Conservation (phyloP, 2,888 invertebrate species). For the Platerodrilus igneus region DNA sequence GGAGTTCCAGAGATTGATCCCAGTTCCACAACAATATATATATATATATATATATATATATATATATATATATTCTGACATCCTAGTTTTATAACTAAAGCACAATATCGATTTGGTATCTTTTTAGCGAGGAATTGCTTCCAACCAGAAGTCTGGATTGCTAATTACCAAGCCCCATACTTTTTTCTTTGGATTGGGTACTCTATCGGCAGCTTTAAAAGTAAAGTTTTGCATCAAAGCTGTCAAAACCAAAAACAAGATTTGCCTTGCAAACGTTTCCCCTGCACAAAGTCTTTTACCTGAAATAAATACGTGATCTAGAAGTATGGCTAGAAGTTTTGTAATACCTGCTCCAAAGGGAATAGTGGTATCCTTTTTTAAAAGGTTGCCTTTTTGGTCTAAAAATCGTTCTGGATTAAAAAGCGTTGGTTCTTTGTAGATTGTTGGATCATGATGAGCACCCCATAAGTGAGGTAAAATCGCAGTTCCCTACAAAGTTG, state of each 20-base stretch:
- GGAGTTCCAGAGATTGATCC: too few relatives aligned
- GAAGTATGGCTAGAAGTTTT: too few relatives aligned
- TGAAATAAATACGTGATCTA: too few relatives aligned
- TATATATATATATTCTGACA: too few relatives aligned
- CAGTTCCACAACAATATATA: too few relatives aligned
- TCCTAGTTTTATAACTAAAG: too few relatives aligned
- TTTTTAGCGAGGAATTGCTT: not conserved
- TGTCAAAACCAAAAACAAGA: slow-evolving; percentile 58
- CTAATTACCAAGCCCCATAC: slow-evolving; percentile 6
- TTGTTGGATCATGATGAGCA: slow-evolving; percentile 52
- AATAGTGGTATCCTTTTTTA: slow-evolving; percentile 56
- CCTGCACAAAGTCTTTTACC: slow-evolving; percentile 67
- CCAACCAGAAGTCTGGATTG: not conserved
- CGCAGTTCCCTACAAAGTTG: slow-evolving; percentile 29
- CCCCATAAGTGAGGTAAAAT: slow-evolving; percentile 44
- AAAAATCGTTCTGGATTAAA: slow-evolving; percentile 66
- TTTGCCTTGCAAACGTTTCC: slow-evolving; percentile 65
- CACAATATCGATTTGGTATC: too few relatives aligned
- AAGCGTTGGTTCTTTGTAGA: slow-evolving; percentile 62
- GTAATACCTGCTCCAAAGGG: too few relatives aligned
- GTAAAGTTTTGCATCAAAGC: slow-evolving; percentile 61
- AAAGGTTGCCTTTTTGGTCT: slow-evolving; percentile 51
- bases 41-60: too few relatives aligned
- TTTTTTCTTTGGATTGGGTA: slow-evolving; percentile 9
- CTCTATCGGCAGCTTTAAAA: slow-evolving; percentile 18